Evolutionary conservation across 2,888 invertebrate species (phyloP), one percentile per base, ranked within the genome.

Genomic region (Therioaphis trifolii): DNA sequence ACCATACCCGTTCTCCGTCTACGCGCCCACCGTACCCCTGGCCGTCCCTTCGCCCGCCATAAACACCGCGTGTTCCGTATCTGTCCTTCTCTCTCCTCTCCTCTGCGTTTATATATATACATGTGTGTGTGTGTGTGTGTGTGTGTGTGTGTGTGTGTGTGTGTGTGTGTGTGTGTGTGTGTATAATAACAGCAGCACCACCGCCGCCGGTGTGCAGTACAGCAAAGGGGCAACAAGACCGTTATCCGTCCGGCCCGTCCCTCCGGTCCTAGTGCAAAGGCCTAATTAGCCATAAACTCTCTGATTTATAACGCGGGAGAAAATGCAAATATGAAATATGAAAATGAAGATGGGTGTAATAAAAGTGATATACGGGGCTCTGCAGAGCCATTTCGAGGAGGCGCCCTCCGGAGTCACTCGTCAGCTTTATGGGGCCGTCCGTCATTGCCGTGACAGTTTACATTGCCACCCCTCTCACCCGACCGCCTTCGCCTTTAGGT

Each of bases 311-410:
- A 90, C 90, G 90, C 90, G 90, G 87, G 87, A 87, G 87, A 88
- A 88, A 88, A 88, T 88, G 88, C 88, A 88, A 88, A 88, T 88
- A 88, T 91, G 91, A 88, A 88, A 88, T 88, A 88, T 91, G 91
- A 91, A 91, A 91, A 91, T 91, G 91, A 91, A 91, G 91, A 91
- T 91, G 91, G 91, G 92, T 92, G 92, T 92, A 92, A 93, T 93
- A 93, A 93, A 93, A 93, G 92, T 92, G 93, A 93, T 93, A 92
- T 92, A 93, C 91, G 91, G 91, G 92, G 91, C 92, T 92, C 93
- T 91, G 91, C 91, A 92, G 92, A 91, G 92, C 93, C 92, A 92
- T 93, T 93, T 86, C 91, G 91, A 91, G 90, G 90, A 91, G 91
- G 91, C 91, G 91, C 91, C 91, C 89, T 82, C 91, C 89, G 90